phyloP scores from a whole-genome alignment of 2,113 vertebrate species.

The Sphaerodactylus townsendi region DNA sequence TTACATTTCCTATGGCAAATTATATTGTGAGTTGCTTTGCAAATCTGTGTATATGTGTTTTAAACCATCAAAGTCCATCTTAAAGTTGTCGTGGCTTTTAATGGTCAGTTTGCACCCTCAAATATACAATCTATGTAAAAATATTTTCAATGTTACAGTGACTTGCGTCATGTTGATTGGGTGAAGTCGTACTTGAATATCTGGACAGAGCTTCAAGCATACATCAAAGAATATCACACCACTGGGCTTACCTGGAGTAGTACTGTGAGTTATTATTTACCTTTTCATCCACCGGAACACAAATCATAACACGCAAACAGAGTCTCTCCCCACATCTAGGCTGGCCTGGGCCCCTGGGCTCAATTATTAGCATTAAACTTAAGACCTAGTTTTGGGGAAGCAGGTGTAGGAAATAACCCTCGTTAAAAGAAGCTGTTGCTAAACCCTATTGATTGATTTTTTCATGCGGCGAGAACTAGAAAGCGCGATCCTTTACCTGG shows the following conservation, averaged over 20 bases:
- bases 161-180: constrained; percentile 93
- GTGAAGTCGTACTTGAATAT: constrained; percentile 92
- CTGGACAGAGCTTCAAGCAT: constrained; percentile 92
- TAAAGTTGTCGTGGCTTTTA: neutral
- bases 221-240: constrained; percentile 93
- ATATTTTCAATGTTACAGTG: constrained; percentile 71
- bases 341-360: no score
- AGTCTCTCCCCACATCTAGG: no score
- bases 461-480: no score
- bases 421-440: no score
- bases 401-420: no score
- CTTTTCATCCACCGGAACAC: neutral
- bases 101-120: neutral
- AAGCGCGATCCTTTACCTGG: no score
- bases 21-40: neutral
- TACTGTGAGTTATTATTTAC: constrained; percentile 79
- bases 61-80: neutral
- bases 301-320: neutral
- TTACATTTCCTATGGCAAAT: constrained; percentile 2
- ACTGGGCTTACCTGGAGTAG: constrained; percentile 93
- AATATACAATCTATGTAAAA: neutral
- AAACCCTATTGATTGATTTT: no score
- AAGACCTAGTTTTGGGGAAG: no score
- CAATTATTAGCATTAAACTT: no score
- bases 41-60: neutral